Conservation (phyloP, 1,140 invertebrate genomes). For the Melipona quadrifasciata region DNA sequence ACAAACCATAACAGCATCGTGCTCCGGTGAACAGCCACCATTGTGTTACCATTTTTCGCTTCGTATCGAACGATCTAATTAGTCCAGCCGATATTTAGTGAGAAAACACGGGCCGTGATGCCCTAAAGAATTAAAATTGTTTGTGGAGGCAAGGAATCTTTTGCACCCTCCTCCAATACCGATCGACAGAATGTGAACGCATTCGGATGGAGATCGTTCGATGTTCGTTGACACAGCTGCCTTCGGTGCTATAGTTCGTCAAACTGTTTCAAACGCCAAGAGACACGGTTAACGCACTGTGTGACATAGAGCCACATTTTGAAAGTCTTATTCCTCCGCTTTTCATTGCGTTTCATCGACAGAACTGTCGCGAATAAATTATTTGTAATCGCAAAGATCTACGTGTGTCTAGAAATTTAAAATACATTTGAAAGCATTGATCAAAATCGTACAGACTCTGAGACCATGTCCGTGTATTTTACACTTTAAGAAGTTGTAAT, state of each 20-base stretch:
- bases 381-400: too few species aligned
- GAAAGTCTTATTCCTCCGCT: too few species aligned
- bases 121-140: constrained; percentile 17
- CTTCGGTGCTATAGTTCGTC: constrained; percentile 10
- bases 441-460: too few species aligned
- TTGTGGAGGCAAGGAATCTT: neutral
- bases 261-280: too few species aligned
- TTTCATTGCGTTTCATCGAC: too few species aligned
- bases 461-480: too few species aligned
- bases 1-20: neutral
- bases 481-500: too few species aligned
- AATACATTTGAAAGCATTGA: too few species aligned
- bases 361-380: too few species aligned
- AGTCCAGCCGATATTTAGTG: constrained; percentile 11
- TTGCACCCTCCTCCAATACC: constrained; percentile 2
- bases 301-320: too few species aligned
- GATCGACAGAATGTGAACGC: constrained; percentile 54
- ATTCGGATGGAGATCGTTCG: constrained; percentile 71
- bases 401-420: too few species aligned
- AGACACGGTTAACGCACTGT: too few species aligned
- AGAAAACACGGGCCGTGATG: constrained; percentile 20
- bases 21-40: neutral
- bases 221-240: constrained; percentile 78
- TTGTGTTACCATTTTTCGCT: neutral
- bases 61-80: constrained; percentile 26